Conservation (phyloP, 2,888 invertebrate genomes). For the Cantharis lateralis region DNA sequence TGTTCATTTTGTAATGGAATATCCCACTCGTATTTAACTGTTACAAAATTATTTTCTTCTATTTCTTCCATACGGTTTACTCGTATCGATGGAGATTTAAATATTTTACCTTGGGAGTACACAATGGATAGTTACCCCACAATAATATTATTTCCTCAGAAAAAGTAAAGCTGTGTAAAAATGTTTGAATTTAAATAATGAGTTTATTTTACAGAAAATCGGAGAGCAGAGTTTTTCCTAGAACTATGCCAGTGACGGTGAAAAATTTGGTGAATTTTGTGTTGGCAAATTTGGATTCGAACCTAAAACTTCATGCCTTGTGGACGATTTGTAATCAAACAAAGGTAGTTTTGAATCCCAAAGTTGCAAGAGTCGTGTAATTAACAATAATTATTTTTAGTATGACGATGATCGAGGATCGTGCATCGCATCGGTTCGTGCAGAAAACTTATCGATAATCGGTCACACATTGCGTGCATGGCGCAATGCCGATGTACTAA, state of each 20-base stretch:
- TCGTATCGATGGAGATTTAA: constrained; percentile 79
- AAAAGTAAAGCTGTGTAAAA: constrained; percentile 58
- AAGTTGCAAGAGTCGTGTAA: not conserved
- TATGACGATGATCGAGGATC: constrained; percentile 52
- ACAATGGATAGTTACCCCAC: constrained; percentile 80
- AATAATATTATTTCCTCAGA: constrained; percentile 77
- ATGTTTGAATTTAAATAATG: not conserved
- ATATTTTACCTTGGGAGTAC: constrained; percentile 88
- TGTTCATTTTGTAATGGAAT: constrained; percentile 77
- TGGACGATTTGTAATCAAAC: constrained; percentile 60
- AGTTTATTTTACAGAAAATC: constrained; percentile 61
- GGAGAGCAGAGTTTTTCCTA: constrained; percentile 74
- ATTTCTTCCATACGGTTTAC: constrained; percentile 63
- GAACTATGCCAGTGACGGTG: constrained; percentile 64
- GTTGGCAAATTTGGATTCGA: constrained; percentile 67
- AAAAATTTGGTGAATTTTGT: constrained; percentile 73
- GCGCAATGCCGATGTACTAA: constrained; percentile 51
- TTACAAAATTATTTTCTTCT: constrained; percentile 65
- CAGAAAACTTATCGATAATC: constrained; percentile 59
- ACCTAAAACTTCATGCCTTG: constrained; percentile 59
- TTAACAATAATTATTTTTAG: constrained; percentile 38
- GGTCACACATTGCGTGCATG: constrained; percentile 60
- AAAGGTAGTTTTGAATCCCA: constrained; percentile 52
- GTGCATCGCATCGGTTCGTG: constrained; percentile 59
- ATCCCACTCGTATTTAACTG: constrained; percentile 69